Evolutionary conservation across 2,888 invertebrate genomes (phyloP), one percentile per base, ranked within the genome.

Genomic region (Prosopocoilus inquinatus): DNA sequence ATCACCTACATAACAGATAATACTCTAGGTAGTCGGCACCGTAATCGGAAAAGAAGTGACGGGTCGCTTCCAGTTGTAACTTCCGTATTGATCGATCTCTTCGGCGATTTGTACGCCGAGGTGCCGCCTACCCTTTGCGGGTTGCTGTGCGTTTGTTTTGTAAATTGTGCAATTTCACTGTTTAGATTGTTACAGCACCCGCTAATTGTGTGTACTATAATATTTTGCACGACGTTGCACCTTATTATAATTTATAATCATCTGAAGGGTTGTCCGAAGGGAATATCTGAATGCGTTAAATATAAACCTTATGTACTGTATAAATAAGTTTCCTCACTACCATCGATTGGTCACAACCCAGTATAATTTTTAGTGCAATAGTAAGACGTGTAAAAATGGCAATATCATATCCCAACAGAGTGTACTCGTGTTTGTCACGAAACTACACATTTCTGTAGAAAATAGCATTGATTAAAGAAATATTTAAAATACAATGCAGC

Each of bases 391-490:
- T 75, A 75, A 75, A 76, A 73, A 75, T 76, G 76, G 76, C 76
- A 76, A 76, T 76, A 76, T 73, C 75, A 76, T 76, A 76, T 76
- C 76, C 73, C 71, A 45, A 56, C 71, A 71, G 64, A 68, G 73
- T 74, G 72, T 73, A 71, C 64, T 71, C 73, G 73, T 74, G 74
- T 66, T 55, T 67, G 64, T 69, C 72, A 72, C 71, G 72, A 69
- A 64, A 60, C 59, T 71, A 75, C 74, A 75, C 73, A 67, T 69
- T 70, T 74, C 72, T 76, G 76, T 77, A 77, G 75, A 73, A 70
- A 73, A 75, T 76, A 76, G 76, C 72, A 72, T 76, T 75, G 75
- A 76, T 77, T 77, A 77, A 76, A 76, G 73, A 76, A 76, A 75
- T 73, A 74, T 75, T 74, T 70, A 71, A 75, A 75, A 69, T 72